Evolutionary conservation across 2,113 vertebrate species (phyloP), one percentile per base, ranked within the genome.

Genomic region (Formicarius rufipectus): DNA sequence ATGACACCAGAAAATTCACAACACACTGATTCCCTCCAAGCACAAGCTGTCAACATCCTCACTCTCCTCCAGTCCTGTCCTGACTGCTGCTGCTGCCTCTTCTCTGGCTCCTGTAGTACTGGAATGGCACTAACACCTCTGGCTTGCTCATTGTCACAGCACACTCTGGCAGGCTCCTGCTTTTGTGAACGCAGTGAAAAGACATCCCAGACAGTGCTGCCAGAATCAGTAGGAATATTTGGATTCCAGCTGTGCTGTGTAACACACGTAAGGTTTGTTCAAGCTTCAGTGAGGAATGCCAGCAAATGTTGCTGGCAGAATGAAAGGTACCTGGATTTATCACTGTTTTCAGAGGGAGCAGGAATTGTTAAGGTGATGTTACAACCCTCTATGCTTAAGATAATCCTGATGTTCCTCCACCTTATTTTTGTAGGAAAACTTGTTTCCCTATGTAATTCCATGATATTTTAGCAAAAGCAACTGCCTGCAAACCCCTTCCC

Each of bases 251-350:
- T 71, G 66, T 56, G 42, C 16, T 33, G n/a, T 66, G 45, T 33
- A 58, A 24, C 3, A 3, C 3, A 22, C 0, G 0, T 42, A 80
- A 52, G 27, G 59, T 77, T 45, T 53, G 33, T 42, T 71, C 76
- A 58, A 55, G 47, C 50, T 66, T 73, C 78, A 80, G 64, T 62
- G 53, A 2, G 45, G 37, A 90, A 88, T 0, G 2, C 23, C 7
- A 60, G 47, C 60, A 76, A 37, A 27, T 62, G 47, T 5, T 80
- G 67, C 55, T 74, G 33, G 17, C 50, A 71, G 39, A 69, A 50
- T 30, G 33, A 47, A 83, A 74, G 21, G 52, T 7, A 88, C n/a
- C 42, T 53, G 63, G 39, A 74, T 80, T 71, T 59, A n/a, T 58
- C 47, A 15, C 58, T n/a, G 22, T 73, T 81, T 68, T 58, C 50